phyloP scores from a whole-genome alignment of 92 coral and sea anemone species.

The Isaurus tuberculatus region DNA sequence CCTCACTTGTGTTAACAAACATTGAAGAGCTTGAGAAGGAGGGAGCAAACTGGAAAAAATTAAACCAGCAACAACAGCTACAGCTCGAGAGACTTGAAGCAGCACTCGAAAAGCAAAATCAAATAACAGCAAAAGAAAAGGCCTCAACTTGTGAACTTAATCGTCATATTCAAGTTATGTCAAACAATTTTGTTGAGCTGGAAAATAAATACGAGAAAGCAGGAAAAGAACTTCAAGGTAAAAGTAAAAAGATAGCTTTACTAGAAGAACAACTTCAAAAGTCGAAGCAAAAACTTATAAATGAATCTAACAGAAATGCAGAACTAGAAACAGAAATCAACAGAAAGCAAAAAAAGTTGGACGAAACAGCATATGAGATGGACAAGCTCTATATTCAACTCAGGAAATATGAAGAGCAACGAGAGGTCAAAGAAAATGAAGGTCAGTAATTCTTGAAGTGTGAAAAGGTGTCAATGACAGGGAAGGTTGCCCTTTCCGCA shows the following conservation, averaged over 20 bases:
- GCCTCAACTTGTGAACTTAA: slow-evolving; percentile 26
- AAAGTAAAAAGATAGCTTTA: slow-evolving; percentile 62
- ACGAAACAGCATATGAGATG: slow-evolving; percentile 54
- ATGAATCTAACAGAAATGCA: slow-evolving; percentile 57
- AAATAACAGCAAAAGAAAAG: slow-evolving; percentile 38
- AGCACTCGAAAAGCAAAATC: slow-evolving; percentile 59
- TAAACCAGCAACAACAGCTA: slow-evolving; percentile 76
- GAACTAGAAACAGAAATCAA: slow-evolving; percentile 64
- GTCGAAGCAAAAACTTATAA: slow-evolving; percentile 62
- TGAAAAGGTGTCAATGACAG: too few relatives aligned
- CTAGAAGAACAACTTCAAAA: slow-evolving; percentile 79
- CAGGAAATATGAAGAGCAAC: slow-evolving; percentile 25
- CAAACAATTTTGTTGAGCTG: slow-evolving; percentile 56
- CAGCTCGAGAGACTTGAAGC: slow-evolving; percentile 71
- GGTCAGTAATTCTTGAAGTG: slow-evolving; percentile 7
- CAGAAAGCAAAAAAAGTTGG: slow-evolving; percentile 52
- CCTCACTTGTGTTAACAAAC: slow-evolving; percentile 70
- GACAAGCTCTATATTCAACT: slow-evolving; percentile 59
- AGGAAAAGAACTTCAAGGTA: slow-evolving; percentile 62
- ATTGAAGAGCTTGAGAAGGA: slow-evolving; percentile 77
- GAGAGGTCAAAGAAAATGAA: slow-evolving; percentile 54
- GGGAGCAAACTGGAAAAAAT: slow-evolving; percentile 70
- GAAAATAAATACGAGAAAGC: slow-evolving; percentile 70
- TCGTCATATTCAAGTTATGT: slow-evolving; percentile 62
- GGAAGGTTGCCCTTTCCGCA: too few relatives aligned